Evolutionary conservation across 2,888 invertebrate genomes (phyloP).

Genomic region (Drosophila melanosoma): DNA sequence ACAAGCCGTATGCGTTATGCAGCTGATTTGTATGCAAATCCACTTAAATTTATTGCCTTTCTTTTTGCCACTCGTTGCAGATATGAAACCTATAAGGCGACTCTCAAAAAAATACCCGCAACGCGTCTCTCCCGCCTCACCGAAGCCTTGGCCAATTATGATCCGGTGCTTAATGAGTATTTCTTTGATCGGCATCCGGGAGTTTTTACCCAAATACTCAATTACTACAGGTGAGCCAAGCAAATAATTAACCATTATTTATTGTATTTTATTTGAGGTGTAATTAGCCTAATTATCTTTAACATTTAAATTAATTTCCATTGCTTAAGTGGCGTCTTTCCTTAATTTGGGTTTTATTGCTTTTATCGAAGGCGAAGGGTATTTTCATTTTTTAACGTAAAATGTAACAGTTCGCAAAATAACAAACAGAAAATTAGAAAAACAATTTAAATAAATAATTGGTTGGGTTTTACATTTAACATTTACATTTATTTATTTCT

Average conservation of each 20-base stretch:
- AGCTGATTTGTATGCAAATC: slow-evolving; percentile 64
- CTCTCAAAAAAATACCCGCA: slow-evolving; percentile 95
- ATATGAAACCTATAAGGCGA: slow-evolving; percentile 91
- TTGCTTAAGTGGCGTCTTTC: background rate
- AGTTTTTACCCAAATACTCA: slow-evolving; percentile 95
- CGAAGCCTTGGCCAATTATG: slow-evolving; percentile 94
- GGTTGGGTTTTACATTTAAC: too few relatives aligned
- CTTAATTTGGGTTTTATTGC: background rate
- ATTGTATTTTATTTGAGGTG: background rate
- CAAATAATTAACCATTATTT: background rate
- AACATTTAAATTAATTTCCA: background rate
- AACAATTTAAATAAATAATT: background rate
- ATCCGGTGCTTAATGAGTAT: slow-evolving; percentile 95
- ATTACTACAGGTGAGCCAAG: slow-evolving; percentile 90
- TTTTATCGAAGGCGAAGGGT: background rate
- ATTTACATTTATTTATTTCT: background rate
- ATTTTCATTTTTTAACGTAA: background rate
- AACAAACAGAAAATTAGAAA: fast-evolving
- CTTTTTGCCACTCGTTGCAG: slow-evolving; percentile 73
- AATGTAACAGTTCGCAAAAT: background rate
- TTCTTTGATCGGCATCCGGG: slow-evolving; percentile 95
- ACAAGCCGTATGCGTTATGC: slow-evolving; percentile 51
- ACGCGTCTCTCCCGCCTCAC: slow-evolving; percentile 93
- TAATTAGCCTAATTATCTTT: background rate
- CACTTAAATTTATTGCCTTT: slow-evolving; percentile 49